phyloP scores from a whole-genome alignment of 2,113 vertebrate species.

The Raja brachyura region DNA sequence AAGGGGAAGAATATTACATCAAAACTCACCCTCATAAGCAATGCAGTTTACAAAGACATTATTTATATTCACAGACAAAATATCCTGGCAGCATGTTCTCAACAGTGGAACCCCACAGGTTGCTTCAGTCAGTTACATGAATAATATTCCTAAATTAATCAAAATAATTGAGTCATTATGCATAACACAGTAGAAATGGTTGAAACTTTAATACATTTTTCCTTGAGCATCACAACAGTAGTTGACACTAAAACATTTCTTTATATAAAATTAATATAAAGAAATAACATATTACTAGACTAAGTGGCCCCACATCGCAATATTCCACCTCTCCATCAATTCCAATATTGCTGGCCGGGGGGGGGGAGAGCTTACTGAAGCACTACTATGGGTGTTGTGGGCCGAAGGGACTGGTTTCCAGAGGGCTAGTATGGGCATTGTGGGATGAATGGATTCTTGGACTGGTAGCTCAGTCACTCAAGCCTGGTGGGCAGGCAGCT shows the following conservation, averaged over 20 bases:
- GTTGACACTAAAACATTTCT: not conserved
- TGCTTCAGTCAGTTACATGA: not conserved
- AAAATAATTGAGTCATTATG: not conserved
- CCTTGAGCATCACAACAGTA: not conserved
- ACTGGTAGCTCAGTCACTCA: too few relatives aligned
- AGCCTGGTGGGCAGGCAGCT: too few relatives aligned
- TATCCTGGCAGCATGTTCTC: not conserved
- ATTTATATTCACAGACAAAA: not conserved
- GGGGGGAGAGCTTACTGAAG: too few relatives aligned
- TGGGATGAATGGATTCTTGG: too few relatives aligned
- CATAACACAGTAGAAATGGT: not conserved
- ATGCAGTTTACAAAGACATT: not conserved
- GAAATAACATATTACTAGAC: too few relatives aligned
- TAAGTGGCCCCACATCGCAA: too few relatives aligned
- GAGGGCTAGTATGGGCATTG: too few relatives aligned
- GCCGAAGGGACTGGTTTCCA: too few relatives aligned
- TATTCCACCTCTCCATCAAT: too few relatives aligned
- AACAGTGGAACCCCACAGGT: not conserved
- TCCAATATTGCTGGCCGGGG: too few relatives aligned
- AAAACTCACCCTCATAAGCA: not conserved
- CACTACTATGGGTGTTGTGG: too few relatives aligned
- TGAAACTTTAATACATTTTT: not conserved
- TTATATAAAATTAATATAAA: not conserved
- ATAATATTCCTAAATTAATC: not conserved
- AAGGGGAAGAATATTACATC: not conserved